A percentile compares a stretch with the other conserved stretches of the same genome.
Conservation (phyloP, 2,797 vertebrate species). For the Diplodus puntazzo region DNA sequence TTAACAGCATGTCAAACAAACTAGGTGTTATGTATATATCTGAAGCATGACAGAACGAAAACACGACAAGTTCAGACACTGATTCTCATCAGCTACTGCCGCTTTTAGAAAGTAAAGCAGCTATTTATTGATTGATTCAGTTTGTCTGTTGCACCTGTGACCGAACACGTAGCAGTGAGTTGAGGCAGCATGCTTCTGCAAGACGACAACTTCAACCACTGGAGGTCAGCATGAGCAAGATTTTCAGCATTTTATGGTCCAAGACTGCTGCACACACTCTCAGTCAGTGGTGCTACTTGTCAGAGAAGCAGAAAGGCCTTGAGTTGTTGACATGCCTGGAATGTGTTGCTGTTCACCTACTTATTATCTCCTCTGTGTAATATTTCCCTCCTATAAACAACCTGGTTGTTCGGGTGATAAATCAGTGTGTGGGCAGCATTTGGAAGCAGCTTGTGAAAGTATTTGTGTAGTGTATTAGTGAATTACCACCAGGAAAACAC, state of each 20-base stretch:
- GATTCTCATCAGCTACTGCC: background rate
- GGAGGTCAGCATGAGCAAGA: background rate
- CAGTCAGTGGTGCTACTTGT: too few relatives aligned
- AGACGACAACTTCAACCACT: background rate
- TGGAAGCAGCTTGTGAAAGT: too few relatives aligned
- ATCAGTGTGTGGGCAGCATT: background rate
- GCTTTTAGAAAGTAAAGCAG: background rate
- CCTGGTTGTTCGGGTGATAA: background rate
- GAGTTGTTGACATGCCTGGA: background rate
- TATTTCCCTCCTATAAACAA: background rate
- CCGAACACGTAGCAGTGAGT: background rate
- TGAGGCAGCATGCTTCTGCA: too few relatives aligned
- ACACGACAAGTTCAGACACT: background rate
- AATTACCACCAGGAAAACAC: too few relatives aligned
- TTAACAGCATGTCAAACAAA: background rate
- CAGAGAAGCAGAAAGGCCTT: too few relatives aligned
- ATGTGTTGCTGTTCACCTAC: background rate
- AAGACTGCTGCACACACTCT: background rate
- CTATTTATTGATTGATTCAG: too few relatives aligned
- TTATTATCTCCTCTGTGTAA: background rate
- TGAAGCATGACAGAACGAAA: background rate
- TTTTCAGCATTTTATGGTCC: background rate
- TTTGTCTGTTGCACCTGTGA: too few relatives aligned
- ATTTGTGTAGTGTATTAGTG: background rate
- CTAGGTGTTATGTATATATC: background rate